Evolutionary conservation across 2,888 invertebrate genomes (phyloP), one percentile per base, ranked within the genome.

Genomic region (Lymantria dispar): DNA sequence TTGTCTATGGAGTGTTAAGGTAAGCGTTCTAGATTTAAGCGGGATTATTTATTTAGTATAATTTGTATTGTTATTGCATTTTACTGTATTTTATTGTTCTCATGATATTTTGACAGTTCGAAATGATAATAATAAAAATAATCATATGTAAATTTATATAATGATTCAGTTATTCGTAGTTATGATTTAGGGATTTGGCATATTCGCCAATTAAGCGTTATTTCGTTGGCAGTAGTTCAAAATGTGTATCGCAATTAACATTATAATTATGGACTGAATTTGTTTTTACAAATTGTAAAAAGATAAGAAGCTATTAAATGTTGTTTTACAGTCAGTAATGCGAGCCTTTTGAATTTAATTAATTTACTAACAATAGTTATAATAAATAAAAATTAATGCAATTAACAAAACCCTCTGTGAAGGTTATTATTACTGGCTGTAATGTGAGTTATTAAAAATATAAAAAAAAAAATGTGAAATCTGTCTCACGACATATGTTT

Each of bases 401-500:
- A 14, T n/a, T 41, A 52, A n/a, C 36, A 10, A 43, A 13, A 46
- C 50, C n/a, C 42, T 45, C 14, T 51, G 50, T 48, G 31, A 47
- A 50, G 39, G 54, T 12, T 53, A 50, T 51, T 64, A 55, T 60
- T 56, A 57, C 57, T 52, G 57, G 54, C 50, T 62, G 22, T 52
- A 52, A 14, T 33, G 22, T 22, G 22, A 22, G 22, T 52, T 54
- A 60, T 52, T 52, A 54, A 64, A 54, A 66, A 44, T 53, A 51
- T 47, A 46, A 37, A 44, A 41, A 45, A 45, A 45, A 47, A 48
- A 57, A 68, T 80, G 73, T 83, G 64, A 77, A 78, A 70, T 70
- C 81, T 84, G 90, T 90, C 90, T 91, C 90, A 91, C 90, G 87
- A 85, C 90, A 91, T 91, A 85, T 91, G 90, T 91, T 22, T 87